These are phyloP conservation scores for Drosophila formosana DNA, from an alignment of 2,888 invertebrate genomes.

Conservation along the genomic window DNA sequence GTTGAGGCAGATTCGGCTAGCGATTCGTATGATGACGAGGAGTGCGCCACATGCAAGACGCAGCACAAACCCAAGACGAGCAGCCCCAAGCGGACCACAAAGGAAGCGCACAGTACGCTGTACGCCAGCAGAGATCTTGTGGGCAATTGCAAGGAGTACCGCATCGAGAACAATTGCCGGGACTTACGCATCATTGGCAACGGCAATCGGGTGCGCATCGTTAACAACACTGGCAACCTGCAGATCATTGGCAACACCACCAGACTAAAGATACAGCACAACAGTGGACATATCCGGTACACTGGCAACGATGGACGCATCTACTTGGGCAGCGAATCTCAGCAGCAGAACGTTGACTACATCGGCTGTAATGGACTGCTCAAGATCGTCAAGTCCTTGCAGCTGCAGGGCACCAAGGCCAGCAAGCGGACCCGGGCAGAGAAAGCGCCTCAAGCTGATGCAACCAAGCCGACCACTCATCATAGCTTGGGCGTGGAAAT, in stretches of 20 bases:
- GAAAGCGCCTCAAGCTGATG: constrained; percentile 12
- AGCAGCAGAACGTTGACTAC: constrained; percentile 81
- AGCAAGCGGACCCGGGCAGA: constrained; percentile 12
- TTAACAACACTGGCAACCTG: constrained; percentile 78
- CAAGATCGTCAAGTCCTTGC: constrained; percentile 79
- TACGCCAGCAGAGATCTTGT: constrained; percentile 76
- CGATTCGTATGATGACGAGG: constrained; percentile 77
- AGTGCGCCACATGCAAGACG: constrained; percentile 60
- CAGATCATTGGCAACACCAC: constrained; percentile 83
- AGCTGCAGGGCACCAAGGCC: constrained; percentile 51
- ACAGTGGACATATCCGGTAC: constrained; percentile 80
- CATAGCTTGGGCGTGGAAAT: constrained; percentile 56
- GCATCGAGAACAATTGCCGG: constrained; percentile 79
- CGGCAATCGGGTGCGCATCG: constrained; percentile 83
- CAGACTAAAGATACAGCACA: constrained; percentile 81
- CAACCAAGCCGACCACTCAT: background rate
- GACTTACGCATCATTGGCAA: constrained; percentile 84
- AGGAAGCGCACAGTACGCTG: constrained; percentile 20
- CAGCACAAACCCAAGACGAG: constrained; percentile 37
- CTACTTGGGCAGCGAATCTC: constrained; percentile 82
- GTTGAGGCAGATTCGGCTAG: constrained; percentile 72
- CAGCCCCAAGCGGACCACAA: constrained; percentile 32
- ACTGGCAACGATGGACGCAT: constrained; percentile 84
- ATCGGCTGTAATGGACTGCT: constrained; percentile 84
- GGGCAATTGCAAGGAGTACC: constrained; percentile 84